A percentile compares a stretch with the other conserved stretches of the same genome.
These are phyloP conservation scores for Cloeon dipterum DNA, from an alignment of 2,888 invertebrate species.

Conservation along the genomic window DNA sequence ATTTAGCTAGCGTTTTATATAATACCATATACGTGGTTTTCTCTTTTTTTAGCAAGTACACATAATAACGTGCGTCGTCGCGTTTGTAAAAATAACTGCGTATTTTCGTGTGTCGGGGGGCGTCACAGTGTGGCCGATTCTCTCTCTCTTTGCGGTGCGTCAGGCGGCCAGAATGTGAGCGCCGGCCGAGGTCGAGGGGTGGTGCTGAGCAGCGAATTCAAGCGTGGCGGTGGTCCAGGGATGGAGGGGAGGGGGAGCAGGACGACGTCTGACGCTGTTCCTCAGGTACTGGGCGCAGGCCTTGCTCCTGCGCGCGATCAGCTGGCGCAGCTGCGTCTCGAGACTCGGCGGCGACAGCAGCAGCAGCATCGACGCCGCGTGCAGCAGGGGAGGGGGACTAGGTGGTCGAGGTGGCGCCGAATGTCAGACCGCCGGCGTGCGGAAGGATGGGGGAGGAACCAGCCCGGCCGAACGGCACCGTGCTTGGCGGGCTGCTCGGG, in stretches of 20 bases:
- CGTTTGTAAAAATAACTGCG: no score
- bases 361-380: constrained; percentile 18
- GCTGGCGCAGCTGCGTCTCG: constrained; percentile 33
- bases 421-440: constrained; percentile 64
- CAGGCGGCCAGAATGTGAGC: background rate
- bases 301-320: constrained; percentile 29
- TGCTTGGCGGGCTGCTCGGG: constrained; percentile 36
- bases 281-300: constrained; percentile 44
- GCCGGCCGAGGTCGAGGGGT: background rate
- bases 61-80: no score
- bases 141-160: no score
- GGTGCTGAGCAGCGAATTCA: background rate
- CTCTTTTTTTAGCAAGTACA: background rate
- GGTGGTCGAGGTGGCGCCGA: constrained; percentile 39
- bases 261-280: constrained; percentile 6
- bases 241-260: background rate
- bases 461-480: constrained; percentile 44
- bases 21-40: background rate
- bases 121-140: no score
- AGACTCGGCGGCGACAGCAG: constrained; percentile 4
- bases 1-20: no score
- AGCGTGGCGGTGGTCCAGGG: background rate
- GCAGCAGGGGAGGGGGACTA: constrained; percentile 20
- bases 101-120: no score
- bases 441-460: constrained; percentile 23